Evolutionary conservation across 2,797 vertebrate species (phyloP).

Genomic region (Notamacropus eugenii): DNA sequence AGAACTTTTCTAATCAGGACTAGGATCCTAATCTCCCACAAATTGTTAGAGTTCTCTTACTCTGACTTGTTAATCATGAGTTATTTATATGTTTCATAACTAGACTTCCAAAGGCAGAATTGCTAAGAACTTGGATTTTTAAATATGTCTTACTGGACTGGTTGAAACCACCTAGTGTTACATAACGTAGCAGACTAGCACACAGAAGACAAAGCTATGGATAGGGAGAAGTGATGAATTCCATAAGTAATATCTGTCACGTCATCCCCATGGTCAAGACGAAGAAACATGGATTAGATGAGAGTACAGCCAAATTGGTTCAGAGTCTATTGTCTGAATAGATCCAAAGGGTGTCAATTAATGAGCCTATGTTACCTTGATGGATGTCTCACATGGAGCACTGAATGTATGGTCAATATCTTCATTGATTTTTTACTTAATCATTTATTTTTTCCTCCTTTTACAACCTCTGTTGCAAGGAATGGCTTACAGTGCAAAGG

Average conservation of each 20-base stretch:
- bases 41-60: neutral
- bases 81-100: neutral
- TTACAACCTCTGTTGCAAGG: neutral
- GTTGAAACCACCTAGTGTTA: neutral
- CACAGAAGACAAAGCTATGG: neutral
- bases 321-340: neutral
- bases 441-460: neutral
- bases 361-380: neutral
- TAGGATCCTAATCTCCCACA: neutral
- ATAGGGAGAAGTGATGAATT: neutral
- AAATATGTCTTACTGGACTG: neutral
- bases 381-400: neutral
- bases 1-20: neutral
- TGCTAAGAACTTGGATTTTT: neutral
- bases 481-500: neutral
- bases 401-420: neutral
- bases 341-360: neutral
- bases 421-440: neutral
- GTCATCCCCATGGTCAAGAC: neutral
- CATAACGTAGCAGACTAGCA: neutral
- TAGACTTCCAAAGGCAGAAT: neutral
- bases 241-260: neutral
- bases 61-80: neutral
- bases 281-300: neutral
- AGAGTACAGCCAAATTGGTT: neutral